Base-by-base conservation (phyloP, 2,888 invertebrate species). In the Drosophila rellima region DNA sequence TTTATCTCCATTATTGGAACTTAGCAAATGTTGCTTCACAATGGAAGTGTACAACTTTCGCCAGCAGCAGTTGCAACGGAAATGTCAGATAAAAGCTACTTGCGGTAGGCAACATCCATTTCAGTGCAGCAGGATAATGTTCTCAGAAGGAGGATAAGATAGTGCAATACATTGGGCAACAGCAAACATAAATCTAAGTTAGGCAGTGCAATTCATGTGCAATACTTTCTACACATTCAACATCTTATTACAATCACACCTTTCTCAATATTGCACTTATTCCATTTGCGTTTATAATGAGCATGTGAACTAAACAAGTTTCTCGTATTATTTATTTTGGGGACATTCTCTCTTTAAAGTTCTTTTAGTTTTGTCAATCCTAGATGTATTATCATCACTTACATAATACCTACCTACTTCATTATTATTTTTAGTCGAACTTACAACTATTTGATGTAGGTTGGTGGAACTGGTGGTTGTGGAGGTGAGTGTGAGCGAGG, bases 31-130 rank as follows among this genome's bases (percentile, higher is more conserved):
- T 69, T 51, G 51, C 17, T 37, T 68, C 47, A 47, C 54, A 74
- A 65, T 76, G 20, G 40, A 20, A 35, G 18, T 47, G 33, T 18
- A 63, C 31, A 51, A 44, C 42, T 44, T 64, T 70, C 75, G 63
- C 29, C 50, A 45, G 44, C 62, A 56, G 35, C 67, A 51, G 8
- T 18, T 20, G 35, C 51, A 73, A 20, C 75, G 76, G 76, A 74
- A 71, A 61, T 59, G 56, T 20, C 39, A 54, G 77, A 54, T 70
- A 65, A 76, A 74, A 60, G 60, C 71, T 33, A 65, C 65, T 55
- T 65, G 65, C 47, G 60, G 70, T 71, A 56, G 48, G 37, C 42
- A 59, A 52, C 54, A 18, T 35, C 33, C 52, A 50, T 54, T 35
- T 68, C 26, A n/a, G 18, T 44, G 23, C 48, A 50, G 23, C 40